A percentile compares a stretch with the other conserved stretches of the same genome.
These are phyloP conservation scores for Lucifuga dentata DNA, from an alignment of 2,113 vertebrate species.

Conservation along the genomic window DNA sequence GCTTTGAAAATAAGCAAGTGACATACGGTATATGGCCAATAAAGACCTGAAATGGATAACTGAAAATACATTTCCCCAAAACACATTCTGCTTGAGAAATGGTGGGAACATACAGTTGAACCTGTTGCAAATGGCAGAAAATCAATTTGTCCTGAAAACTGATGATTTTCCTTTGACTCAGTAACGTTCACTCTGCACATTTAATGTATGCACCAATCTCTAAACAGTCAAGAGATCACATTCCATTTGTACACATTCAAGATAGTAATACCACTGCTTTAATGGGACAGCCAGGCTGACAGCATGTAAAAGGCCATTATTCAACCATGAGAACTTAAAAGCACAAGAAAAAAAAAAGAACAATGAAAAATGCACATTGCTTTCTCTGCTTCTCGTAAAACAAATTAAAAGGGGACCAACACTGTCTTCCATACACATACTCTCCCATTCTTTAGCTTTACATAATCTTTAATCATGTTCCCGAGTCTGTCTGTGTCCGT, in stretches of 20 bases:
- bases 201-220: not conserved
- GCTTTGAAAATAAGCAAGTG: no score
- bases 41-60: no score
- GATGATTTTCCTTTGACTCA: no score
- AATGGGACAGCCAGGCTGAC: constrained; percentile 79
- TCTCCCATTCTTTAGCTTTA: constrained; percentile 44
- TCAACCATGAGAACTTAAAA: constrained; percentile 75
- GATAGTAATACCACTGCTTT: constrained; percentile 79
- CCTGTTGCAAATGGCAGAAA: not conserved
- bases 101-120: no score
- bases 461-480: constrained; percentile 48
- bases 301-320: constrained; percentile 79
- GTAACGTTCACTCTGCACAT: constrained; percentile 20
- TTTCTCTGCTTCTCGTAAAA: constrained; percentile 58
- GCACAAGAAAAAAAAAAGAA: constrained; percentile 72
- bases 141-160: not conserved
- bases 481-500: constrained; percentile 39
- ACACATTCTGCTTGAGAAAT: no score
- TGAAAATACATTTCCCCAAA: no score
- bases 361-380: constrained; percentile 51
- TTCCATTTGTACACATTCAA: constrained; percentile 26
- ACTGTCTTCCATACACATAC: constrained; percentile 29
- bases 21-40: no score
- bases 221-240: constrained; percentile 26
- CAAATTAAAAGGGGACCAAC: constrained; percentile 46